Base-by-base conservation (phyloP, 2,888 invertebrate genomes). In the Microplitis manilae region DNA sequence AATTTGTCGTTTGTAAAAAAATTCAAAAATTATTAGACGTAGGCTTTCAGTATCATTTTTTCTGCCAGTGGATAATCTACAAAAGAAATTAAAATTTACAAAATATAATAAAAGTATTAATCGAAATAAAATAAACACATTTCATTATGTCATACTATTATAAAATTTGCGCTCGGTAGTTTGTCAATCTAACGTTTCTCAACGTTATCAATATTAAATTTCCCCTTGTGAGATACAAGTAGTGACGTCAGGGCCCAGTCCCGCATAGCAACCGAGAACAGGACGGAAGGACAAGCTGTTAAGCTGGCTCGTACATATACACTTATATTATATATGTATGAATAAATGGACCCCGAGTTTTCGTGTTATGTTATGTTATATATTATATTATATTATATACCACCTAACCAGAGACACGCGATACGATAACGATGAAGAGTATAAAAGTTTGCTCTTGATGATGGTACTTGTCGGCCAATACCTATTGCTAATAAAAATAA, bases 181-280 rank as follows among this genome's bases (percentile, higher is more conserved):
- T 38, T 65, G 80, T 78, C 80, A 79, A 79, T 77, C 77, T 81
- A 79, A 79, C 78, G 80, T 79, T 84, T 83, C 82, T 78, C 73
- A 77, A 85, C 20, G 85, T 88, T 87, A 87, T 87, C 86, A 87
- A 86, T 86, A 86, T 73, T 86, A 87, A 87, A 85, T 86, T 84
- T 85, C 83, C 83, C 82, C 81, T 83, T 81, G 69, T 76, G 77
- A 79, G 76, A 79, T 68, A 68, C 67, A 73, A 80, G 80, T 76
- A 75, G 79, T 87, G 88, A 87, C 87, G 87, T 87, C 87, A 87
- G 79, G 81, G 75, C 76, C 5, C 50, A 67, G 61, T 75, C 71
- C 74, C 71, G 77, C 77, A 74, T 77, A 77, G 77, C 77, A 77
- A 77, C 77, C 74, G 61, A 71, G 74, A 61, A 69, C 59, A 71